Evolutionary conservation across 1,140 invertebrate species (phyloP).

Genomic region (Trichoplusia ni): DNA sequence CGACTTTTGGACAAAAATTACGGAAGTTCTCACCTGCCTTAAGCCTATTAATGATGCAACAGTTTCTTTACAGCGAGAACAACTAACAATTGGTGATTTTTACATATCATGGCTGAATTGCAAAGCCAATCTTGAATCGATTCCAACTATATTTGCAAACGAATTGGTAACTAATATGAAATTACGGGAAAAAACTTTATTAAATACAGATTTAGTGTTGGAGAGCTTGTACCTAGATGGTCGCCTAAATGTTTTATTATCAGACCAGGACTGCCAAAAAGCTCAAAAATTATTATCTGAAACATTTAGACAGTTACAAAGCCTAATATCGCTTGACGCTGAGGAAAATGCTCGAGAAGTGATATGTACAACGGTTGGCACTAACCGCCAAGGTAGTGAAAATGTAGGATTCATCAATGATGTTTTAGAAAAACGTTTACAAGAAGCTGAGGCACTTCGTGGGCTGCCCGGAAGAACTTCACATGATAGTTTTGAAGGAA

Average conservation of each 20-base stretch:
- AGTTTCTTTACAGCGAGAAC: background rate
- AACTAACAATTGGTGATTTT: conserved; percentile 11
- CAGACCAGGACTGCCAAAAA: background rate
- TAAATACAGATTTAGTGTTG: background rate
- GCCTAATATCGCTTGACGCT: background rate
- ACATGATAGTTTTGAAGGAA: background rate
- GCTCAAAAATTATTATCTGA: background rate
- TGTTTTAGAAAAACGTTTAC: background rate
- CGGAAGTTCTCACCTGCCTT: background rate
- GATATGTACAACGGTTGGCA: background rate
- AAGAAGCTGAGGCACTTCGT: background rate
- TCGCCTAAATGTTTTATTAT: background rate
- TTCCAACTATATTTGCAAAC: background rate
- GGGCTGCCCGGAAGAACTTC: background rate
- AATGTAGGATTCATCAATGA: background rate
- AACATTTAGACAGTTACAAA: background rate
- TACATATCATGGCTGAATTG: background rate
- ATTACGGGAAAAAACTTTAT: background rate
- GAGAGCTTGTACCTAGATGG: background rate
- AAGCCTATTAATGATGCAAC: conserved; percentile 2
- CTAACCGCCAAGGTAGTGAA: background rate
- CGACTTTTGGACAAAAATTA: background rate
- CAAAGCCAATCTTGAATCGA: background rate
- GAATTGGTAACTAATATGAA: background rate
- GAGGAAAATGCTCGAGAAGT: background rate